phyloP scores from a whole-genome alignment of 2,888 invertebrate species.

The Caenorhabditis sp. region DNA sequence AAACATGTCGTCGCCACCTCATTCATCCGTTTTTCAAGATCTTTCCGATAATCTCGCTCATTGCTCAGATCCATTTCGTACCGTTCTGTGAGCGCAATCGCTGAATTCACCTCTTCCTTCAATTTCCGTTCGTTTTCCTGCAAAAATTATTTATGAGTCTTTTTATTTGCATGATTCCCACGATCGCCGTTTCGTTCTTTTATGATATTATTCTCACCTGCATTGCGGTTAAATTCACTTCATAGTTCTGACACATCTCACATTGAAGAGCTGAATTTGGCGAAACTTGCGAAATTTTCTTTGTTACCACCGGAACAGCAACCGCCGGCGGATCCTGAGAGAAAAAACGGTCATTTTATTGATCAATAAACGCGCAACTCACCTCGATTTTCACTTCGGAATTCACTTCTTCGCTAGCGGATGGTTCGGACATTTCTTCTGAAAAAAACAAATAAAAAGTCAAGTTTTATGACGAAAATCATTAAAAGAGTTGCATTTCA shows the following conservation, averaged over 20 bases:
- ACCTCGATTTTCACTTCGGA: conserved; percentile 12
- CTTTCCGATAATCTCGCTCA: conserved; percentile 89
- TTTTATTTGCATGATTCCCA: neutral
- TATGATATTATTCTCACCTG: conserved; percentile 84
- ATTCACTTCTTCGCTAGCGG: conserved; percentile 25
- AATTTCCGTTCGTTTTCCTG: conserved; percentile 84
- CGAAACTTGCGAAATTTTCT: conserved; percentile 50
- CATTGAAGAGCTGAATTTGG: conserved; percentile 85
- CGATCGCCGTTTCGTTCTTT: neutral
- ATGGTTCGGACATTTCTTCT: conserved; percentile 40
- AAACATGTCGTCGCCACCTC: conserved; percentile 68
- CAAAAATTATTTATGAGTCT: conserved; percentile 4
- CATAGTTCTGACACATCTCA: conserved; percentile 93
- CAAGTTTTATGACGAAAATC: conserved; percentile 1
- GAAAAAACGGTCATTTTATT: conserved; percentile 2
- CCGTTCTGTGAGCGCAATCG: conserved; percentile 86
- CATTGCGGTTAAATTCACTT: conserved; percentile 90
- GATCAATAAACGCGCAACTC: conserved; percentile 8
- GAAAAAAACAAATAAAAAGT: conserved; percentile 10
- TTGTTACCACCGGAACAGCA: neutral
- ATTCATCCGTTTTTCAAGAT: conserved; percentile 86
- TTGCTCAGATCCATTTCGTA: conserved; percentile 88
- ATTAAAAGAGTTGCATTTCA: conserved; percentile 21
- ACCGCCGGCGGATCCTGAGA: conserved; percentile 28
- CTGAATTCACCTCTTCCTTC: conserved; percentile 81